Evolutionary conservation across 2,113 vertebrate species (phyloP), one percentile per base, ranked within the genome.

Genomic region (Chamaea fasciata): DNA sequence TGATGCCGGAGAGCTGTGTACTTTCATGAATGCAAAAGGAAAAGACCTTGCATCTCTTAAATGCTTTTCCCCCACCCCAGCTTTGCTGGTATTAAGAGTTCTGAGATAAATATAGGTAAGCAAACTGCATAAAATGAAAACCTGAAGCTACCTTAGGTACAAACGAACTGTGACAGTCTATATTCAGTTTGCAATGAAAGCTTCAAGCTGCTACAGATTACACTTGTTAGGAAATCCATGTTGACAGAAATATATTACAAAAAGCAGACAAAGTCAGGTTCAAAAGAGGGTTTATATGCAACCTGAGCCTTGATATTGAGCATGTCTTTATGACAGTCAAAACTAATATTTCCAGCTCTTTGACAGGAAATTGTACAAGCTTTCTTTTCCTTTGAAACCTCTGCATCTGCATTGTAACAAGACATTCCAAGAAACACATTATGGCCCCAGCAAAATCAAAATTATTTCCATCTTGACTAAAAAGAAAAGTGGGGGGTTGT

Each of bases 231-330:
- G 63, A 94, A 95, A 94, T 82, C 57, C 41, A 16, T 13, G 44
- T 37, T 94, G 90, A 94, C 82, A 92, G 74, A 91, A 91, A 71
- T 64, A 24, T 84, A 92, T 75, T 82, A 68, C 64, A 91, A 92
- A 94, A n/a, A 79, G 21, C 49, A 84, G 35, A 69, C 39, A 87
- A 94, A 82, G 41, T 64, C 26, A 50, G 37, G 70, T 68, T 91
- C 82, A 96, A 84, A 94, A 77, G 41, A 79, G 26, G 44, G 44
- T 93, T 78, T 87, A 76, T 55, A 76, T 90, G 57, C 39, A 95
- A 92, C 74, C 53, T 67, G 39, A 89, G 75, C 78, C 49, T 73
- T 91, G 49, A 82, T 90, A 87, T 28, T 21, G 5, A 96, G 31
- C 53, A 26, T 13, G 57, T 41, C 74, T 67, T 94, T 71, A 75